A percentile compares a stretch with the other conserved stretches of the same genome.
These are phyloP conservation scores for Agonum fuliginosum DNA, from an alignment of 2,888 invertebrate species.

Conservation along the genomic window DNA sequence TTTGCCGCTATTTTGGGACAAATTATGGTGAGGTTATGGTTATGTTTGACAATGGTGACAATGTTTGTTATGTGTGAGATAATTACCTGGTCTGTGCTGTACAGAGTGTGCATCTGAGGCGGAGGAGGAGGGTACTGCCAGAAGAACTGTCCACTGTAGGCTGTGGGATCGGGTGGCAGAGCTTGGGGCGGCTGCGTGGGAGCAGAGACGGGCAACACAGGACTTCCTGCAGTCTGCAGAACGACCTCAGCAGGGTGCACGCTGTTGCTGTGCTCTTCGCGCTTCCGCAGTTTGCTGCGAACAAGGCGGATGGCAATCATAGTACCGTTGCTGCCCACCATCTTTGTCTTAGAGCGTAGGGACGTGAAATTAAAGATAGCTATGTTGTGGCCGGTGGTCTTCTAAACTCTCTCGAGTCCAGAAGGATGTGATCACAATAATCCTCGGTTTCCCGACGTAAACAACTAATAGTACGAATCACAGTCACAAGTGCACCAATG, in stretches of 20 bases:
- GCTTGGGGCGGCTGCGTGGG: slow-evolving; percentile 66
- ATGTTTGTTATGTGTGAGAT: slow-evolving; percentile 3
- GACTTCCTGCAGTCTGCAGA: slow-evolving; percentile 75
- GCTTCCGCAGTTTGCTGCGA: slow-evolving; percentile 91
- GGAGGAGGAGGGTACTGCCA: slow-evolving; percentile 91
- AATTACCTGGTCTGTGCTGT: slow-evolving; percentile 86
- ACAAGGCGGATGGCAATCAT: slow-evolving; percentile 93
- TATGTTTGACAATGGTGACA: neutral
- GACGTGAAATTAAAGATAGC: slow-evolving; percentile 70
- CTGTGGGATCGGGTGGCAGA: slow-evolving; percentile 74
- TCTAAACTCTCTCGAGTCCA: slow-evolving; percentile 65
- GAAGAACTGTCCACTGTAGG: slow-evolving; percentile 82
- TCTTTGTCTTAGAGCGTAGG: slow-evolving; percentile 72
- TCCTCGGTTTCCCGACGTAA: slow-evolving; percentile 18
- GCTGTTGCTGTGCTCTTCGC: slow-evolving; percentile 85
- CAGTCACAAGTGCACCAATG: neutral
- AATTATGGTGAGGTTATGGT: too few relatives aligned
- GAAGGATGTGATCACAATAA: slow-evolving; percentile 60
- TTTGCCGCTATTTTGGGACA: too few relatives aligned
- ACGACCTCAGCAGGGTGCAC: slow-evolving; percentile 82
- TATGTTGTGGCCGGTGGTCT: slow-evolving; percentile 69
- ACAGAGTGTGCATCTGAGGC: slow-evolving; percentile 84
- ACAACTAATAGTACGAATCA: neutral
- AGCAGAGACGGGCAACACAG: slow-evolving; percentile 66
- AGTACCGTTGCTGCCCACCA: slow-evolving; percentile 91